Evolutionary conservation across 2,888 invertebrate genomes (phyloP).

Genomic region (Frankliniella fusca): DNA sequence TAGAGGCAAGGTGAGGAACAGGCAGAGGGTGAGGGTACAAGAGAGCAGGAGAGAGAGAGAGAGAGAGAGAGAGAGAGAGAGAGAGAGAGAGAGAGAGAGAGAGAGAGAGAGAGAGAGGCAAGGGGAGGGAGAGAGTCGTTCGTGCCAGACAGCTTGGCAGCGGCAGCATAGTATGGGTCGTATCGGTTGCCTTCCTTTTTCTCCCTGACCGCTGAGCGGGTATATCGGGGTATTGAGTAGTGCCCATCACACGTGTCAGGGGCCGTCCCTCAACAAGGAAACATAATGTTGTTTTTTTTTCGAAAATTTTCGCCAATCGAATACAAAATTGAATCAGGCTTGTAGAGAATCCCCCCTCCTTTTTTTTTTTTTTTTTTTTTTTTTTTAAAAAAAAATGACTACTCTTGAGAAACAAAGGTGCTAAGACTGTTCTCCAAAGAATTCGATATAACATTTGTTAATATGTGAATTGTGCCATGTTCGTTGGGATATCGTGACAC

Average conservation of each 20-base stretch:
- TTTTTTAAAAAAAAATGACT: too few relatives aligned
- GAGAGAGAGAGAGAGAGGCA: not conserved
- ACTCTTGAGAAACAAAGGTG: too few relatives aligned
- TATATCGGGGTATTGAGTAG: not conserved
- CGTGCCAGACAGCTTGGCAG: slow-evolving; percentile 20
- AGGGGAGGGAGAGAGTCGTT: not conserved
- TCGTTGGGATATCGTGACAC: too few relatives aligned
- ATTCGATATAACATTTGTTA: too few relatives aligned
- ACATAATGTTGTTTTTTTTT: too few relatives aligned
- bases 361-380: too few relatives aligned
- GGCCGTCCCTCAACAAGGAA: too few relatives aligned
- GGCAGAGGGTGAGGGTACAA: not conserved
- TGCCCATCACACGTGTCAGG: slow-evolving; percentile 2
- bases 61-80: not conserved
- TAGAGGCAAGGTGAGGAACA: not conserved
- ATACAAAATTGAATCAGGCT: too few relatives aligned
- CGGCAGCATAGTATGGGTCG: not conserved
- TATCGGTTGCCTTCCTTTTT: not conserved
- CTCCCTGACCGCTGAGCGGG: not conserved
- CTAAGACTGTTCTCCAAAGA: too few relatives aligned
- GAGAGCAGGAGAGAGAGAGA: not conserved
- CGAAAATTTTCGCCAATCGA: too few relatives aligned
- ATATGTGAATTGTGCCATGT: too few relatives aligned
- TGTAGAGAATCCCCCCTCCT: too few relatives aligned
- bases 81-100: not conserved